Evolutionary conservation across 2,797 vertebrate species (phyloP).

Genomic region (Prionace glauca): DNA sequence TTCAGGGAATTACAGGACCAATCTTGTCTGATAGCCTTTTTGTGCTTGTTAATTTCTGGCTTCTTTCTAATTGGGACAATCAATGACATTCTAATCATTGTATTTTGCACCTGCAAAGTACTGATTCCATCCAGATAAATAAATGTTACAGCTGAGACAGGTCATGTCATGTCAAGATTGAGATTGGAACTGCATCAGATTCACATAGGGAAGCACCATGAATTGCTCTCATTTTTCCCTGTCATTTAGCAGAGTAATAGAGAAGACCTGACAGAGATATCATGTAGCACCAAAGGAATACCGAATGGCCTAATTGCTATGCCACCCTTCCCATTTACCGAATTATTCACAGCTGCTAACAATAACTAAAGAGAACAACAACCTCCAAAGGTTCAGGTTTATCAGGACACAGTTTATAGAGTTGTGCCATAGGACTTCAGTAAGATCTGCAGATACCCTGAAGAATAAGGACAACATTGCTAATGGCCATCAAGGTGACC

Average conservation of each 20-base stretch:
- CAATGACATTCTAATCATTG: neutral
- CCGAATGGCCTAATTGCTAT: neutral
- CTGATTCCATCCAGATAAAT: neutral
- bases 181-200: neutral
- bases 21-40: neutral
- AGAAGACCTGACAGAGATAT: neutral
- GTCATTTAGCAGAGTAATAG: neutral
- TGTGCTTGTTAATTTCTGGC: neutral
- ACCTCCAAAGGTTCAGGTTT: conserved; percentile 14
- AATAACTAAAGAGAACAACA: neutral
- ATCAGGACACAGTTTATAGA: neutral
- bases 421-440: neutral
- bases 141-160: neutral
- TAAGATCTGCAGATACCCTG: neutral
- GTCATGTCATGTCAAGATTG: neutral
- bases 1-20: neutral
- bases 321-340: neutral
- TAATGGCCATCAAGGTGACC: neutral
- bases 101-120: neutral
- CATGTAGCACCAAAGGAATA: neutral
- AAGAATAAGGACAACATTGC: neutral
- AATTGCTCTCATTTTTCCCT: neutral
- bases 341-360: neutral
- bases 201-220: neutral
- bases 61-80: neutral